Evolutionary conservation across 92 coral and sea anemone species (phyloP), one percentile per base, ranked within the genome.

Genomic region (Siderastrea siderea): DNA sequence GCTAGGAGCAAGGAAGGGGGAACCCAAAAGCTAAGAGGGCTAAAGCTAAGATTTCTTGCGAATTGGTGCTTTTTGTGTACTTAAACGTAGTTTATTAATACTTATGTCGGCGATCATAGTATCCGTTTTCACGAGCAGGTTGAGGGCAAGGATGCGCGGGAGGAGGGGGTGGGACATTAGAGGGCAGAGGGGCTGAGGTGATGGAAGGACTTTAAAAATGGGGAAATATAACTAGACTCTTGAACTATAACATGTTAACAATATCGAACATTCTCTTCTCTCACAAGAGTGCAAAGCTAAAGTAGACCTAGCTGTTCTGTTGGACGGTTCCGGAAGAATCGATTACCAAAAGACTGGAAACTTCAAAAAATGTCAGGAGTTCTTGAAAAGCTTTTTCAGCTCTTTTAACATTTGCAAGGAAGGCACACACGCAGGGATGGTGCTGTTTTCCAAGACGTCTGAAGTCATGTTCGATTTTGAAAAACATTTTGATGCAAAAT

Each of bases 301-400:
- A 67, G 94, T 96, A 3, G 98, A 96, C 62, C 55, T 96, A 6
- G 96, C 86, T n/a, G 75, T 96, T 68, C 81, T 96, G 60, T 17
- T 96, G n/a, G 99, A 96, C 75, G 98, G 96, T 3, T 96, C 99
- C 2, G 88, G 86, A 9, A 91, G 95, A 70, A 87, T 96, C 62
- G 90, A 94, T 19, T 74, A 15, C 48, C 88, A 66, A 14, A 80
- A 83, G 17, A 63, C 76, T 46, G 93, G 92, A 6, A 96, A 96
- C 89, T 96, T 96, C 79, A 76, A 89, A 63, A 88, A 89, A 44
- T 93, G 96, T 47, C 86, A 86, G 68, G 46, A 59, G 38, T 96
- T 96, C 79, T 82, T 95, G 13, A 92, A 91, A 70, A 57, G 76
- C 44, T 75, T 96, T 47, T 85, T 92, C 47, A 55, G 70, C 13